These are phyloP conservation scores for Notospermus geniculatus DNA, from an alignment of 1,140 invertebrate species.

Conservation along the genomic window DNA sequence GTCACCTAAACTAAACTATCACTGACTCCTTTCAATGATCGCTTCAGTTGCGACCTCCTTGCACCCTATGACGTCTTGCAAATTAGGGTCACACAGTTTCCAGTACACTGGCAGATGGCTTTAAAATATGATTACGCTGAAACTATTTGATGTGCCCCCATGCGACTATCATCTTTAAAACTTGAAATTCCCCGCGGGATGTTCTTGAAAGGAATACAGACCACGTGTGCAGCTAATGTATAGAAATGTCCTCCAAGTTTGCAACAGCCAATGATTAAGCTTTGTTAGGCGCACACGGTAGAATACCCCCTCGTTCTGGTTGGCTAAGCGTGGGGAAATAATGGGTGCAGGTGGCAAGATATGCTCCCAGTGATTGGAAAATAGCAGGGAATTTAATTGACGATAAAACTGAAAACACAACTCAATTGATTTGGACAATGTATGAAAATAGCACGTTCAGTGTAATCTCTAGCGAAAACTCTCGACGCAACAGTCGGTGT, in stretches of 20 bases:
- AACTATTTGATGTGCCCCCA: not conserved
- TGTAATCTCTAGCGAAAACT: slow-evolving; percentile 2
- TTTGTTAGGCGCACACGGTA: not conserved
- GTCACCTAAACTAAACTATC: too few relatives aligned
- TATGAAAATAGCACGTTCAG: slow-evolving; percentile 1
- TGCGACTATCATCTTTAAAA: not conserved
- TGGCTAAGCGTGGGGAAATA: not conserved
- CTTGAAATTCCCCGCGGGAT: not conserved
- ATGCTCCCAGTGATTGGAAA: not conserved
- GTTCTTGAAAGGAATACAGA: not conserved
- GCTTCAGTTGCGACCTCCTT: too few relatives aligned
- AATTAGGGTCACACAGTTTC: too few relatives aligned
- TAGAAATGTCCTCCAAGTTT: not conserved
- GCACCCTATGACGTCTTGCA: too few relatives aligned
- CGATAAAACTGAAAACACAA: slow-evolving; percentile 10
- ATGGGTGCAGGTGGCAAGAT: slow-evolving; percentile 10
- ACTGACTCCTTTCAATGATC: too few relatives aligned
- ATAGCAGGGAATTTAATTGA: slow-evolving; percentile 7
- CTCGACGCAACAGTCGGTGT: not conserved
- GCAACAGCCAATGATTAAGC: not conserved
- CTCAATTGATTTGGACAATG: slow-evolving; percentile 1
- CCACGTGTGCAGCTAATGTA: not conserved
- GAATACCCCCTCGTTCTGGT: too few relatives aligned
- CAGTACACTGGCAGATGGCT: too few relatives aligned
- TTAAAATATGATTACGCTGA: too few relatives aligned